These are phyloP conservation scores for Leptodirus hochenwartii DNA, from an alignment of 2,888 invertebrate genomes.

Conservation along the genomic window DNA sequence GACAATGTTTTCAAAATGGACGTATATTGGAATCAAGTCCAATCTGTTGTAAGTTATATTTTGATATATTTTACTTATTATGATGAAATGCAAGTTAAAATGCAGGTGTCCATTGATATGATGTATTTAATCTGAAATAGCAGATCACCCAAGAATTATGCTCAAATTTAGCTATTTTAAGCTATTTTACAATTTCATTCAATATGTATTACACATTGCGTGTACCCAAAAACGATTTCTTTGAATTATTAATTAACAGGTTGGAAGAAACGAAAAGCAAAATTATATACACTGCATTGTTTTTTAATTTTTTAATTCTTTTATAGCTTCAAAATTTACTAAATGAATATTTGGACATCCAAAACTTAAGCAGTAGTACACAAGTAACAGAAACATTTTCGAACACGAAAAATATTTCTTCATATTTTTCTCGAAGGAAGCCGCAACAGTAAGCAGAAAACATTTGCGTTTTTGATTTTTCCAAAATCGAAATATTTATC, in stretches of 20 bases:
- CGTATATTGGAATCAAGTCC: conserved; percentile 81
- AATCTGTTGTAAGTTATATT: conserved; percentile 63
- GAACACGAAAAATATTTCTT: conserved; percentile 33
- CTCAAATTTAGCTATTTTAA: no score
- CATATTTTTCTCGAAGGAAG: conserved; percentile 33
- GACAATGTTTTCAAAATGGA: conserved; percentile 42
- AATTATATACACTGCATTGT: no score
- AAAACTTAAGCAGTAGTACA: conserved; percentile 50
- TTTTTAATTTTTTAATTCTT: conserved; percentile 10
- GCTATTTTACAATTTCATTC: no score
- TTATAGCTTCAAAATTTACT: conserved; percentile 60
- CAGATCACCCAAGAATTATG: no score
- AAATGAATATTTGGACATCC: conserved; percentile 74
- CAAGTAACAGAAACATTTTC: conserved; percentile 25
- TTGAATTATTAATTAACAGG: no score
- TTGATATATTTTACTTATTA: no score
- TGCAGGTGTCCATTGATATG: no score
- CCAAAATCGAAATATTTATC: conserved; percentile 3
- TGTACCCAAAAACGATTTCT: no score
- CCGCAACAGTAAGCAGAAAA: conserved; percentile 24
- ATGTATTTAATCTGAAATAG: no score
- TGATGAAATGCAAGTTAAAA: no score
- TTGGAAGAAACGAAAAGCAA: no score
- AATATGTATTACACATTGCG: no score
- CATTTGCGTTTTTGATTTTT: neutral